Base-by-base conservation (phyloP, 1,140 invertebrate species). In the Drosophila ogumai region DNA sequence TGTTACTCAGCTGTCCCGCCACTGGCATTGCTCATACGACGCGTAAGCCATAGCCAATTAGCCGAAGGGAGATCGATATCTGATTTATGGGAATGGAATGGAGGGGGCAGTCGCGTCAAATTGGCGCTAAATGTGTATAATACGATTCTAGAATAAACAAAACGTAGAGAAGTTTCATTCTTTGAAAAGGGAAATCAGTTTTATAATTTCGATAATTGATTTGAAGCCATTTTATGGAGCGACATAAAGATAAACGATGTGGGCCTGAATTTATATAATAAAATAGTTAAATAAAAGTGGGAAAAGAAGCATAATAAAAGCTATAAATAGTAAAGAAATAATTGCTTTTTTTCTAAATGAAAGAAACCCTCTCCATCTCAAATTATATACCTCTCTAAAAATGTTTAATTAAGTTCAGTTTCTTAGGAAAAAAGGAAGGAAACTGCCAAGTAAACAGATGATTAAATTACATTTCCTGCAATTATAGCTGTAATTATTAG, bases 21-120 rank as follows among this genome's bases (percentile, higher is more conserved):
- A 34, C 65, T 28, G 28, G 19, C 9, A 43, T 71, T 71, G 41
- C 66, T 71, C 50, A 71, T 71, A 47, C 49, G 67, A 71, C 66
- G 49, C 34, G 66, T 34, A 40, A 12, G 44, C 66, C 50, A 58
- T 71, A 47, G 25, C 22, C 15, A 71, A 71, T 68, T 67, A 68
- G 61, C 32, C 31, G 9, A 19, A 44, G 64, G 61, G 15, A 38
- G 64, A 49, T 49, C 60, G 43, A 49, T 66, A 66, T 31, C 60
- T 68, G 65, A 68, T 68, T 68, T 66, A 67, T 68, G 65, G 63
- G 25, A 50, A 68, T 68, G 61, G 61, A 50, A 49, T 65, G 61
- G 19, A 12, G 61, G 55, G 36, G 36, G 32, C 55, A 41, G 25
- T 22, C 10, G 25, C 58, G 28, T 34, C 56, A 61, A 31, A 64